Conservation (phyloP, 2,888 invertebrate genomes). For the Erebia epiphron region DNA sequence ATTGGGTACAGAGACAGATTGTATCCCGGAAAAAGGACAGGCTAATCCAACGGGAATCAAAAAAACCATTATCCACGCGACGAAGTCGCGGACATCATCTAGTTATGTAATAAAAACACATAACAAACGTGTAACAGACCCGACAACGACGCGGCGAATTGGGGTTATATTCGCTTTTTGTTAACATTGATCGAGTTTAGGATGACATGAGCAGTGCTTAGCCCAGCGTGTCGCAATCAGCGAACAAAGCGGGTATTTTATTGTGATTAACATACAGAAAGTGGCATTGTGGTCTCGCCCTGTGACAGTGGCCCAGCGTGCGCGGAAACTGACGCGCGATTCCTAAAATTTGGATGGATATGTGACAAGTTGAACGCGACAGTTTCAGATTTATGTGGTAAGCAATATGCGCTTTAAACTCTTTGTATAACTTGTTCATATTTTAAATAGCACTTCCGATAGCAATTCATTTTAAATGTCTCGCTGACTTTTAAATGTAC, state of each 20-base stretch:
- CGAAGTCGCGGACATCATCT: no score
- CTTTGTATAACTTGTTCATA: background rate
- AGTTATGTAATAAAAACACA: constrained; percentile 3
- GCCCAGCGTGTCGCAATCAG: constrained; percentile 77
- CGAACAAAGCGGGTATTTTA: constrained; percentile 78
- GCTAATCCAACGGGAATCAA: no score
- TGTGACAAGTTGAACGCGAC: constrained; percentile 18
- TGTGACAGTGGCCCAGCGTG: constrained; percentile 73
- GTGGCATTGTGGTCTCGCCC: constrained; percentile 69
- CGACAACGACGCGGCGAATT: constrained; percentile 27
- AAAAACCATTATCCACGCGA: no score
- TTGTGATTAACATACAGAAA: constrained; percentile 79
- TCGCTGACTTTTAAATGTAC: no score
- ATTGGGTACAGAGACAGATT: no score
- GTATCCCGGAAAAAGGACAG: no score
- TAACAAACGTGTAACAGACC: constrained; percentile 30
- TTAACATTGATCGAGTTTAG: constrained; percentile 50
- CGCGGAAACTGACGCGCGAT: constrained; percentile 41
- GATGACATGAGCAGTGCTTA: constrained; percentile 68
- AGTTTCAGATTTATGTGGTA: constrained; percentile 7
- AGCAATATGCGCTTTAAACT: background rate
- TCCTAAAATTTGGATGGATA: constrained; percentile 19
- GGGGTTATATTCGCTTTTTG: constrained; percentile 50
- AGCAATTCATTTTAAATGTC: no score
- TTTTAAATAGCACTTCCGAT: no score